Evolutionary conservation across 1,140 invertebrate genomes (phyloP), one percentile per base, ranked within the genome.

Genomic region (Macrocentrus cingulum): DNA sequence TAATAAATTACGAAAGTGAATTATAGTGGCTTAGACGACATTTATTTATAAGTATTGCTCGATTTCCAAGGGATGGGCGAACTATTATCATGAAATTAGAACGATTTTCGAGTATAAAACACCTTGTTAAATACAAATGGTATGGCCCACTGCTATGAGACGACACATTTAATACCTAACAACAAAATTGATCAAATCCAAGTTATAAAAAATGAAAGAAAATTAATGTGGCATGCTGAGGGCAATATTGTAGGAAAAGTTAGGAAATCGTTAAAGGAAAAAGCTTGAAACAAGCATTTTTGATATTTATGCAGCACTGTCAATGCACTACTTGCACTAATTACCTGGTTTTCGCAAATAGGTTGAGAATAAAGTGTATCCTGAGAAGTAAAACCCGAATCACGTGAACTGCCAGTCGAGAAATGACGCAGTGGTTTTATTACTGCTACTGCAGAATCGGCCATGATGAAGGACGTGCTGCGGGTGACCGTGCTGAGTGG

Each of bases 301-400:
- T 2, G 9, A 18, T 8, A 9, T 3, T 20, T 19, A 34, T 36
- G 13, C 29, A 13, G 37, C 20, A 34, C 18, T 3, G 2, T 39
- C 18, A 18, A n/a, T 13, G n/a, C 2, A 34, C 29, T 20, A 57
- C 19, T 45, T 2, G 15, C 42, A 45, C 36, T 53, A 54, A 61
- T 71, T 77, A 80, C 78, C 76, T 80, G 74, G 63, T 76, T 67
- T 53, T 74, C 70, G 37, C 64, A 72, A 66, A 81, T 83, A 42
- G 82, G 86, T 77, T 82, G 84, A 67, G 87, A 84, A 79, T 87
- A 92, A 67, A 94, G 81, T 25, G 89, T 88, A 79, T 94, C 91
- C 81, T 95, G 92, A 49, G 92, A 94, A 55, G 91, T 92, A 79
- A 96, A 95, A 60, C 92, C 93, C 60, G 92, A 95, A 79, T 96